Conservation (phyloP, 1,140 invertebrate species). For the Laupala kohalensis region DNA sequence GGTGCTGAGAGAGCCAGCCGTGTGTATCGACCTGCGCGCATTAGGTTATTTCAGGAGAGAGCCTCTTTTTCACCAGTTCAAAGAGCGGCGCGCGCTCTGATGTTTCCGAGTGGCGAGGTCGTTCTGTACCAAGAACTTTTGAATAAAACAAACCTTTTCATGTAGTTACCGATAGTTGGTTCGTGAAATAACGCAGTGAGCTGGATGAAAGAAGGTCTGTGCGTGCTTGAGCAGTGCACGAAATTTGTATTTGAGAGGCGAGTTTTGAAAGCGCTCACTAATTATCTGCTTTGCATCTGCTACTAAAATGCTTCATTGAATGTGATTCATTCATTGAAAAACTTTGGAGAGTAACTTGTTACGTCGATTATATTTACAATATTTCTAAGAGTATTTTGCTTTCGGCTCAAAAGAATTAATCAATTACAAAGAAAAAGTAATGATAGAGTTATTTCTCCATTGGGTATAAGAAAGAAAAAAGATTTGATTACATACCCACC, state of each 20-base stretch:
- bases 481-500: no score
- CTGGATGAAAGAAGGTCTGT: not conserved
- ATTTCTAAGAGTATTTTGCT: no score
- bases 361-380: no score
- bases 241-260: not conserved
- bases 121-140: not conserved
- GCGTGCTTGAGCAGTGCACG: not conserved
- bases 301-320: not conserved
- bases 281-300: not conserved
- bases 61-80: not conserved
- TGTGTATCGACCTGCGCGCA: not conserved
- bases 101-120: not conserved
- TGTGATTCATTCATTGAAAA: not conserved
- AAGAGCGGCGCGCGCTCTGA: not conserved
- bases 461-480: no score
- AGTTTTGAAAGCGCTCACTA: not conserved
- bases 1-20: not conserved
- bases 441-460: no score
- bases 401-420: no score
- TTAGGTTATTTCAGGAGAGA: not conserved
- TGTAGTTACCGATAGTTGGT: not conserved
- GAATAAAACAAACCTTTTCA: not conserved
- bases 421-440: no score
- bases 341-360: no score
- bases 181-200: not conserved